These are phyloP conservation scores for Tetragonula clypearis DNA, from an alignment of 1,140 invertebrate genomes.

Conservation along the genomic window DNA sequence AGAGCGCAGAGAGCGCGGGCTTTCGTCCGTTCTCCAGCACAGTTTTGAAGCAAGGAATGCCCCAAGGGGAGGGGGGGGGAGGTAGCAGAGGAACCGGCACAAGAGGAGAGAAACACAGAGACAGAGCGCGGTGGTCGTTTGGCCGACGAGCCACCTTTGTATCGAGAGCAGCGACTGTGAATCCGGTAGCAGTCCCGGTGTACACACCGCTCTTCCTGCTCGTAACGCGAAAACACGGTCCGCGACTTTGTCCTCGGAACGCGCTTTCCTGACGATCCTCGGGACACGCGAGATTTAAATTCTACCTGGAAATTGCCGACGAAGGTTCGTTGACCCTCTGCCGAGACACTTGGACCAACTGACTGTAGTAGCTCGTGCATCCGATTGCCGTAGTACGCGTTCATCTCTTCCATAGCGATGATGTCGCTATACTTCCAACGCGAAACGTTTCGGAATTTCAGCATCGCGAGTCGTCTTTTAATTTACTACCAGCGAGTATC, in stretches of 20 bases:
- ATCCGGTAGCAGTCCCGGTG: conserved; percentile 69
- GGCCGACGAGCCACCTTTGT: conserved; percentile 62
- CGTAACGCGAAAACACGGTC: conserved; percentile 55
- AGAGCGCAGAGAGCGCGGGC: conserved; percentile 1
- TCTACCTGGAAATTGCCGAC: not conserved
- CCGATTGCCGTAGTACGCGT: not conserved
- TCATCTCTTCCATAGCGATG: no score
- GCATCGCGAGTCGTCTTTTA: no score
- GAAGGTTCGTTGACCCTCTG: not conserved
- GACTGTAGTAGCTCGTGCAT: not conserved
- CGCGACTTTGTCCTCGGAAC: conserved; percentile 41
- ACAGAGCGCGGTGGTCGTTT: not conserved
- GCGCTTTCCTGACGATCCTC: not conserved
- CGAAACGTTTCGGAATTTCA: no score
- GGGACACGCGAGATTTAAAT: conserved; percentile 5
- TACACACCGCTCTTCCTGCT: conserved; percentile 61
- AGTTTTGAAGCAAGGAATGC: conserved; percentile 36
- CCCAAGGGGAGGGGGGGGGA: not conserved
- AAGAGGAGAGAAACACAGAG: not conserved
- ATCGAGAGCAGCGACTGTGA: conserved; percentile 71
- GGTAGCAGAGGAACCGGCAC: not conserved
- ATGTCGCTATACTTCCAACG: no score
- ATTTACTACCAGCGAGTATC: no score
- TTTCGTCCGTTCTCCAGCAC: conserved; percentile 46
- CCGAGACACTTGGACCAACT: not conserved